Conservation (phyloP, 2,797 vertebrate genomes). For the Semotilus atromaculatus region DNA sequence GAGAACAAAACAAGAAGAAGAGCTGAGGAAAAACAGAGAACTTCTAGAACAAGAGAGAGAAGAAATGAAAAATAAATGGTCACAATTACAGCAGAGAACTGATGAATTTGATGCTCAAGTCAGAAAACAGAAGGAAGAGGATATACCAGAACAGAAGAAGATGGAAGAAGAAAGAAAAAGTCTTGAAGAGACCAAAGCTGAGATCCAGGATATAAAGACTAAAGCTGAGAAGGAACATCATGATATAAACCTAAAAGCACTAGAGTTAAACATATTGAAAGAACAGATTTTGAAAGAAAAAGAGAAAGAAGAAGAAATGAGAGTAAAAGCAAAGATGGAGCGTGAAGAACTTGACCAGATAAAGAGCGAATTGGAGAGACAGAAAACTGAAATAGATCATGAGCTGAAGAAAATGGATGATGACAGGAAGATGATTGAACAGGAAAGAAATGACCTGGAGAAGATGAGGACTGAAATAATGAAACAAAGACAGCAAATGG, state of each 20-base stretch:
- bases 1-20: neutral
- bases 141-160: too few species aligned
- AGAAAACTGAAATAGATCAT: slow-evolving; percentile 1
- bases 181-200: neutral
- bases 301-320: neutral
- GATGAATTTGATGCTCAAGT: neutral
- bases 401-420: neutral
- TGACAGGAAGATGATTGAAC: neutral
- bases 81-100: neutral
- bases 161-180: slow-evolving; percentile 10
- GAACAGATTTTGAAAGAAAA: neutral
- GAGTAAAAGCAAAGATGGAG: neutral
- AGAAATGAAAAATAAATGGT: neutral
- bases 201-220: neutral
- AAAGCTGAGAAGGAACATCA: neutral
- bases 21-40: neutral
- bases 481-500: neutral
- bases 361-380: neutral
- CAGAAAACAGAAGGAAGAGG: neutral
- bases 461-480: neutral
- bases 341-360: slow-evolving; percentile 16
- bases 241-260: neutral
- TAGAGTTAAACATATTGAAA: neutral
- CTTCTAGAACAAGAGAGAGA: slow-evolving; percentile 4
- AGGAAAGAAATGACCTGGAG: neutral